These are phyloP conservation scores for Premnoplex brunnescens DNA, from an alignment of 2,797 vertebrate genomes.

Conservation along the genomic window DNA sequence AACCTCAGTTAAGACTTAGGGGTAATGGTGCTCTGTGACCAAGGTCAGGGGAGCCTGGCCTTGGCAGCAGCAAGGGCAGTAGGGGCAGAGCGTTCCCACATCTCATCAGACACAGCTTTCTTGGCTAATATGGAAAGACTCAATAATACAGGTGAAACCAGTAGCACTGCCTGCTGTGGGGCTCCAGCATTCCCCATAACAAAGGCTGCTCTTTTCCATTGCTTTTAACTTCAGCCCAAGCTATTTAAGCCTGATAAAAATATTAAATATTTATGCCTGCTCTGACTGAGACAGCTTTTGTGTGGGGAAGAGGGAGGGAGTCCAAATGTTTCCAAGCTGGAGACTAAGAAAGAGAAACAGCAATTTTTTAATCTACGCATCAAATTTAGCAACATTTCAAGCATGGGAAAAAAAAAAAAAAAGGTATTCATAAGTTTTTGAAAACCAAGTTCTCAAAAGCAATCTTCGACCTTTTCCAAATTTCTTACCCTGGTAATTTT, in stretches of 20 bases:
- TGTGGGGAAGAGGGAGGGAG: constrained; percentile 1
- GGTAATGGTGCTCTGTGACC: not conserved
- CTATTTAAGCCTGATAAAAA: constrained; percentile 51
- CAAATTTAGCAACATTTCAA: not conserved
- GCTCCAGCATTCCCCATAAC: not conserved
- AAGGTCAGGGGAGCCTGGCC: not conserved
- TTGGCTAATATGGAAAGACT: not conserved
- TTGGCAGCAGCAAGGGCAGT: not conserved
- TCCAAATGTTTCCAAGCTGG: not conserved
- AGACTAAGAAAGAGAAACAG: not conserved
- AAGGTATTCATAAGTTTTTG: not conserved
- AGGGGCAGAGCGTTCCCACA: not conserved
- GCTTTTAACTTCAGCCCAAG: constrained; percentile 43
- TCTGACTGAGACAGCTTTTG: constrained; percentile 24
- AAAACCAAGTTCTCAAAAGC: not conserved
- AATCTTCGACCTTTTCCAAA: not conserved
- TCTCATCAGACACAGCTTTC: not conserved
- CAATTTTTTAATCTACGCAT: not conserved
- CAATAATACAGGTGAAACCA: constrained; percentile 33
- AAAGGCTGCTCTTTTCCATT: not conserved
- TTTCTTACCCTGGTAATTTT: not conserved
- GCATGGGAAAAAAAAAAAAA: rapidly evolving
- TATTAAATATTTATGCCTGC: constrained; percentile 50
- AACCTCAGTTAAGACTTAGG: not conserved
- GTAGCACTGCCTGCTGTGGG: not conserved